Conservation (phyloP, 1,140 invertebrate species). For the Halesus radiatus region DNA sequence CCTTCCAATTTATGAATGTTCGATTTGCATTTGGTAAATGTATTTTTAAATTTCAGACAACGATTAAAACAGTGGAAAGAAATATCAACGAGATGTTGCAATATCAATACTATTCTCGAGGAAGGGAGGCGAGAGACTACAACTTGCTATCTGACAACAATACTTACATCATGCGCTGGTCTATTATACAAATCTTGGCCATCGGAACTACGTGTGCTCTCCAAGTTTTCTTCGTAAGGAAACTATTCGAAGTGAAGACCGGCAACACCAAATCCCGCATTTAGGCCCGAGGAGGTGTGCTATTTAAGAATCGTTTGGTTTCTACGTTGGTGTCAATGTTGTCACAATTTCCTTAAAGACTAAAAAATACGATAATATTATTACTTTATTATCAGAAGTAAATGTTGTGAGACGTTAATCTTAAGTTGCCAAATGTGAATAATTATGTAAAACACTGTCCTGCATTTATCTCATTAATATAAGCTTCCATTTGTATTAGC, state of each 20-base stretch:
- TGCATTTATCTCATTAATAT: too few relatives aligned
- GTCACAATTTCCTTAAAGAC: constrained; percentile 18
- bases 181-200: constrained; percentile 86
- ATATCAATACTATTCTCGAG: constrained; percentile 83
- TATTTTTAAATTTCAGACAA: constrained; percentile 70
- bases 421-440: too few relatives aligned
- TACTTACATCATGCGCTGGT: constrained; percentile 89
- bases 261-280: constrained; percentile 74
- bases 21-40: too few relatives aligned
- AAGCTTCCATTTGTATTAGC: too few relatives aligned
- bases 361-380: constrained; percentile 12
- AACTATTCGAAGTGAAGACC: constrained; percentile 87
- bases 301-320: too few relatives aligned
- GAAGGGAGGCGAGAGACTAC: constrained; percentile 84
- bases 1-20: background rate
- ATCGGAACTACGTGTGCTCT: constrained; percentile 81
- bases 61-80: constrained; percentile 82
- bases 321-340: background rate
- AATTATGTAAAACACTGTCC: too few relatives aligned
- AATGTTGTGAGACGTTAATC: too few relatives aligned
- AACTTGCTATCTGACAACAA: constrained; percentile 89
- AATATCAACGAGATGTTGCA: constrained; percentile 90
- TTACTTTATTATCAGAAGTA: background rate
- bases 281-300: constrained; percentile 56
- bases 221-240: constrained; percentile 91